phyloP scores from a whole-genome alignment of 1,140 invertebrate genomes.

The Panagrolaimus sp. region DNA sequence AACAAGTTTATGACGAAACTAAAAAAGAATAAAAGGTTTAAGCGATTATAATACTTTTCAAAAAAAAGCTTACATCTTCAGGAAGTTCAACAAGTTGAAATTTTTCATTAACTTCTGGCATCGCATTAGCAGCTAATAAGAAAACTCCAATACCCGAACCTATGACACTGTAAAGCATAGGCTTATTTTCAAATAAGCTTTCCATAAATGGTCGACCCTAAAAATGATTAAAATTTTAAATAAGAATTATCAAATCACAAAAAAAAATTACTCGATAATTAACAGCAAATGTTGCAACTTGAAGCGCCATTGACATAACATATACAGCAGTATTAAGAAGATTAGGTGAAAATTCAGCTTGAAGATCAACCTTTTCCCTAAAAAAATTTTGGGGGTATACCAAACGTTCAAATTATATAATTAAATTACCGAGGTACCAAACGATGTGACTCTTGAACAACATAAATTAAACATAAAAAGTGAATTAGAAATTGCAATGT shows the following conservation, averaged over 20 bases:
- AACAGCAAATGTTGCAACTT: conserved; percentile 94
- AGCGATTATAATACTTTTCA: no score
- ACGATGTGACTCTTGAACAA: conserved; percentile 65
- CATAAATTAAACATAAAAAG: conserved; percentile 80
- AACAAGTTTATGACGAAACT: conserved; percentile 61
- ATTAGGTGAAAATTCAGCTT: conserved; percentile 81
- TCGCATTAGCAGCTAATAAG: conserved; percentile 58
- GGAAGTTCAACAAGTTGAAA: conserved; percentile 62
- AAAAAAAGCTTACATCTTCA: conserved; percentile 52
- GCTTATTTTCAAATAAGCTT: conserved; percentile 80
- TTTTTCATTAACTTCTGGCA: conserved; percentile 59
- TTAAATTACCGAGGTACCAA: conserved; percentile 54
- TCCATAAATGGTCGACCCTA: conserved; percentile 98
- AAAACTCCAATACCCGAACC: conserved; percentile 60
- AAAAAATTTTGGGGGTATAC: conserved; percentile 23
- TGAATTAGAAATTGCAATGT: conserved; percentile 89
- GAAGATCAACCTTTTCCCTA: conserved; percentile 66
- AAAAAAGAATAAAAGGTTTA: no score
- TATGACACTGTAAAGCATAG: conserved; percentile 70
- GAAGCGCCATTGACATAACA: conserved; percentile 90
- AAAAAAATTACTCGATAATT: conserved; percentile 84
- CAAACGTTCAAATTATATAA: conserved; percentile 16
- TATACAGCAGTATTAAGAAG: conserved; percentile 95
- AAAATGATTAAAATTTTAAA: background rate
- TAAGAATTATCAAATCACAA: no score